A percentile compares a stretch with the other conserved stretches of the same genome.
Conservation (phyloP, 2,797 vertebrate species). For the Toxotes lorentzi region DNA sequence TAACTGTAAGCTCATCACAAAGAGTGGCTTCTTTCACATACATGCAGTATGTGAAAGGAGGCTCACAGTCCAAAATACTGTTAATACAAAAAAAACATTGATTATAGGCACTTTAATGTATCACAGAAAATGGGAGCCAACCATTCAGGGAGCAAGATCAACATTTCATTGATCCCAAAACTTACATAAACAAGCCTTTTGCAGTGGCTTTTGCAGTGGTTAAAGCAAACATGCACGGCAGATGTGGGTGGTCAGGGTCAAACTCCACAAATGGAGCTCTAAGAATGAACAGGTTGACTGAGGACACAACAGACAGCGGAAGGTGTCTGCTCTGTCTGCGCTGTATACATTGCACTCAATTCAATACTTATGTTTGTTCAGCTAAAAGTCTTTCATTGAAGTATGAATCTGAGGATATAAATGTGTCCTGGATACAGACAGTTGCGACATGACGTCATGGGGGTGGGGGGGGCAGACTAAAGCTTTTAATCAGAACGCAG, state of each 20-base stretch:
- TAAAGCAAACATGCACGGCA: not conserved
- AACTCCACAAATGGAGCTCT: slow-evolving; percentile 19
- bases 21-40: not conserved
- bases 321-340: slow-evolving; percentile 12
- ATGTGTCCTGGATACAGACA: slow-evolving; percentile 36
- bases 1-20: not conserved
- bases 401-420: slow-evolving; percentile 42
- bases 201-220: too few relatives aligned
- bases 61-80: too few relatives aligned
- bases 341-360: slow-evolving; percentile 8
- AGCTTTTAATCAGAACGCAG: slow-evolving; percentile 71
- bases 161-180: not conserved
- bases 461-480: slow-evolving; percentile 52
- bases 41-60: not conserved
- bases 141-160: not conserved
- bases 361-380: slow-evolving; percentile 49
- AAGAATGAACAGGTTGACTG: not conserved
- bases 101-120: not conserved
- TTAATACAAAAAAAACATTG: not conserved
- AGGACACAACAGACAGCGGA: not conserved
- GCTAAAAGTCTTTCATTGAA: slow-evolving; percentile 43
- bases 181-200: not conserved
- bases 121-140: not conserved
- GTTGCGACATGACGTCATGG: slow-evolving; percentile 59
- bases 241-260: slow-evolving; percentile 41